Evolutionary conservation across 2,888 invertebrate species (phyloP).

Genomic region (Acanthococcus lagerstroemiae): DNA sequence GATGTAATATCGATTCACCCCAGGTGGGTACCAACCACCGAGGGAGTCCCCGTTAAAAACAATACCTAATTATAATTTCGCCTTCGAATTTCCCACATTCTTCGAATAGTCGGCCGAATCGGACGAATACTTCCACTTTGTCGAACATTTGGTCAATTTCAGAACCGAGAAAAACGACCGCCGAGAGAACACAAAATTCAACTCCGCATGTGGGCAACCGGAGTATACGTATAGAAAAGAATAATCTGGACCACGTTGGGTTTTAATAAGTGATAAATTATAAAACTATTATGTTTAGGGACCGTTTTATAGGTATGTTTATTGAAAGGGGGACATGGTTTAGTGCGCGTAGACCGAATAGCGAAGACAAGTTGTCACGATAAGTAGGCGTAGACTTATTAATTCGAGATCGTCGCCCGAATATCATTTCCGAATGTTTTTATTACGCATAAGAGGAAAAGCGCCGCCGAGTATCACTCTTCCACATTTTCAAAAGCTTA

Average conservation of each 20-base stretch:
- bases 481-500: no score
- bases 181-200: conserved; percentile 1
- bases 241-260: conserved; percentile 23
- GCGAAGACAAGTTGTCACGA: conserved; percentile 24
- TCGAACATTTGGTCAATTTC: neutral
- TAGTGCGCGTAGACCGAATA: conserved; percentile 22
- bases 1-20: no score
- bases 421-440: no score
- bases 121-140: neutral
- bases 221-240: neutral
- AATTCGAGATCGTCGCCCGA: conserved; percentile 1
- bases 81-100: no score
- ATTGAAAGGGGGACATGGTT: conserved; percentile 22
- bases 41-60: no score
- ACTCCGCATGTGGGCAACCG: conserved; percentile 8
- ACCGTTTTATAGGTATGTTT: conserved; percentile 22
- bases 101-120: no score
- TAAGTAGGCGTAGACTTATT: conserved; percentile 24
- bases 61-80: no score
- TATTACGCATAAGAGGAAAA: no score
- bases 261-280: conserved; percentile 26
- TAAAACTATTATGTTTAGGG: conserved; percentile 26
- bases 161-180: neutral
- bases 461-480: no score
- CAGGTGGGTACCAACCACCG: no score